Evolutionary conservation across 1,140 invertebrate species (phyloP).

Genomic region (Akabosia matsudoensis): DNA sequence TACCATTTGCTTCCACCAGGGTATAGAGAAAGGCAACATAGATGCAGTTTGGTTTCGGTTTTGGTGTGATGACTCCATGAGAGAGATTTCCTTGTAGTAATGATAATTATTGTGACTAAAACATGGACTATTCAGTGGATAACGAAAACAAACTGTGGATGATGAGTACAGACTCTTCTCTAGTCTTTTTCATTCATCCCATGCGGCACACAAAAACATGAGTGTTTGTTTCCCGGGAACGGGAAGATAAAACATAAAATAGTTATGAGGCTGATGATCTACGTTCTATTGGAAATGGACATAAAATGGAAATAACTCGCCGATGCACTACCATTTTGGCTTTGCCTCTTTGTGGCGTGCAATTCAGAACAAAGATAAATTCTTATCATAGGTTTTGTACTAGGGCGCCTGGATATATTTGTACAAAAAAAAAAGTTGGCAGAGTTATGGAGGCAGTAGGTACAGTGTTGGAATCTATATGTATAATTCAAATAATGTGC

Average conservation of each 20-base stretch:
- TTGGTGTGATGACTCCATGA: neutral
- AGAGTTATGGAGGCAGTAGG: no score
- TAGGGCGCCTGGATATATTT: no score
- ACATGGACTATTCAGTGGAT: neutral
- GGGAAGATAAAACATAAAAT: neutral
- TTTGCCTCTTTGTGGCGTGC: no score
- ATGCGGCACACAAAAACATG: neutral
- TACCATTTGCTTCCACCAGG: neutral
- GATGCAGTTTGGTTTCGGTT: neutral
- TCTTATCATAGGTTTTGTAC: no score
- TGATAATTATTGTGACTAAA: neutral
- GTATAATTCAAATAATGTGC: no score
- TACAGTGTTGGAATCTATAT: no score
- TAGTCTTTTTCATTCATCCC: conserved; percentile 1
- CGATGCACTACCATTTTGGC: no score
- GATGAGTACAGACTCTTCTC: neutral
- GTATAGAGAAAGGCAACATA: neutral
- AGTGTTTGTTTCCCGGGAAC: neutral
- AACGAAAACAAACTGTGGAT: no score
- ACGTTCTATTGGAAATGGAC: neutral
- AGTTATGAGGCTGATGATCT: neutral
- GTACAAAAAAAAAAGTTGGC: no score
- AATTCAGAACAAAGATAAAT: no score
- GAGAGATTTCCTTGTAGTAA: neutral
- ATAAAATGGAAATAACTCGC: no score